Percentiles rank a stretch among this genome's conserved stretches.
Evolutionary conservation across 2,888 invertebrate genomes (phyloP).

Genomic region (Amblyteles armatorius): DNA sequence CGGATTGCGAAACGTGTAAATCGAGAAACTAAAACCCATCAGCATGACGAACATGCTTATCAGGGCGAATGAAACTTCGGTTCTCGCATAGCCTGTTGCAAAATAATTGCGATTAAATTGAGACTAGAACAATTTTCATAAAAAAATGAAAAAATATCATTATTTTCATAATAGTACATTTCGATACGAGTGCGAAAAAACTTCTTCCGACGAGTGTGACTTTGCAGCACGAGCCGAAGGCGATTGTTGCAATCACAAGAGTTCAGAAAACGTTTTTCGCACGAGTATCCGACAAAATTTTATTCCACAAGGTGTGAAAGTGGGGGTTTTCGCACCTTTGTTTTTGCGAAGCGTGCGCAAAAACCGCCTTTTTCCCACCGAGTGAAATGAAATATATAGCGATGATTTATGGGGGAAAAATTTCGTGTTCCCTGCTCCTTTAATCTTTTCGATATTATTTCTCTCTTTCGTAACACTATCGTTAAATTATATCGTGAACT

Average conservation of each 20-base stretch:
- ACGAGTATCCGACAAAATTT: too few species aligned
- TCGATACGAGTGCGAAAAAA: too few species aligned
- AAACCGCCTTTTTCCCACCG: too few species aligned
- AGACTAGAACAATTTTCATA: neutral
- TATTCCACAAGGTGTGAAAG: too few species aligned
- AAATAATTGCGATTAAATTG: neutral
- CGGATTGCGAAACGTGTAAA: conserved; percentile 93
- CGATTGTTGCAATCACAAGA: too few species aligned
- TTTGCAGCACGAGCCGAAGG: too few species aligned
- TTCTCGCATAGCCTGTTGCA: conserved; percentile 91
- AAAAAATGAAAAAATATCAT: neutral
- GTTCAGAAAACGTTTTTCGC: too few species aligned
- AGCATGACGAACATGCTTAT: conserved; percentile 93
- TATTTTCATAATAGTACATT: neutral
- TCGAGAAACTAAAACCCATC: conserved; percentile 92
- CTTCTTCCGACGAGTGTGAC: too few species aligned
- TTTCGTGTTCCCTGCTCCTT: neutral
- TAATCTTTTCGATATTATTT: conserved; percentile 3
- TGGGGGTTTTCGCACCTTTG: too few species aligned
- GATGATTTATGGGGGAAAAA: too few species aligned
- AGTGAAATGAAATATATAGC: too few species aligned
- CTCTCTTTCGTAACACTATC: neutral
- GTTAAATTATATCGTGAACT: conserved; percentile 74
- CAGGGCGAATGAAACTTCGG: conserved; percentile 93
- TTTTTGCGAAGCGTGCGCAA: too few species aligned